Conservation (phyloP, 2,888 invertebrate species). For the Pachliopta kotzebuea region DNA sequence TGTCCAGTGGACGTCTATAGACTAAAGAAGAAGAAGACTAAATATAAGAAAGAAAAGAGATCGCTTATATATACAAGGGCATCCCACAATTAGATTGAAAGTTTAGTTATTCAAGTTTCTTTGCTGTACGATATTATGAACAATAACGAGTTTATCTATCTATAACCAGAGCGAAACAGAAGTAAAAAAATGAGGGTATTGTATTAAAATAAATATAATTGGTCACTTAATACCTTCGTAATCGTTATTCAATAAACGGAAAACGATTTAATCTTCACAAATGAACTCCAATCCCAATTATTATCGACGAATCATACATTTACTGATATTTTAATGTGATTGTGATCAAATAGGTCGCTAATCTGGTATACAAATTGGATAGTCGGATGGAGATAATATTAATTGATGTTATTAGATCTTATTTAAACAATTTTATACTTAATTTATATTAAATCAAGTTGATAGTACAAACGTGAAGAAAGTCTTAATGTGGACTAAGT, state of each 20-base stretch:
- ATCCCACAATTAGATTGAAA: too few relatives aligned
- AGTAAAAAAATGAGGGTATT: too few relatives aligned
- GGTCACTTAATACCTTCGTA: not conserved
- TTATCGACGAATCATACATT: conserved; percentile 18
- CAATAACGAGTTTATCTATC: too few relatives aligned
- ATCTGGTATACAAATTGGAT: conserved; percentile 9
- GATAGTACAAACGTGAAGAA: not conserved
- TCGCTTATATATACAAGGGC: too few relatives aligned
- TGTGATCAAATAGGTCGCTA: conserved; percentile 13
- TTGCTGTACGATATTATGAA: too few relatives aligned
- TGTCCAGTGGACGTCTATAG: too few relatives aligned
- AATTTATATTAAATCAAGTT: not conserved
- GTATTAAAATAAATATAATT: too few relatives aligned
- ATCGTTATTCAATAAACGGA: conserved; percentile 25
- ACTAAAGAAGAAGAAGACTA: too few relatives aligned
- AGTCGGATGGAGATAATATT: conserved; percentile 10
- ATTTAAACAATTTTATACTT: not conserved
- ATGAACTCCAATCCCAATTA: conserved; percentile 5
- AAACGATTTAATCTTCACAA: conserved; percentile 8
- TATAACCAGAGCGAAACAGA: too few relatives aligned
- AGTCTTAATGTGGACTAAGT: too few relatives aligned
- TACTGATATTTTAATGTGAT: conserved; percentile 16
- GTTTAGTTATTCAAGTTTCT: too few relatives aligned
- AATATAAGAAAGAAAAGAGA: too few relatives aligned
- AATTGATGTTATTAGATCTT: not conserved